A percentile compares a stretch with the other conserved stretches of the same genome.
Conservation (phyloP, 2,113 vertebrate genomes). For the Pungitius pungitius region DNA sequence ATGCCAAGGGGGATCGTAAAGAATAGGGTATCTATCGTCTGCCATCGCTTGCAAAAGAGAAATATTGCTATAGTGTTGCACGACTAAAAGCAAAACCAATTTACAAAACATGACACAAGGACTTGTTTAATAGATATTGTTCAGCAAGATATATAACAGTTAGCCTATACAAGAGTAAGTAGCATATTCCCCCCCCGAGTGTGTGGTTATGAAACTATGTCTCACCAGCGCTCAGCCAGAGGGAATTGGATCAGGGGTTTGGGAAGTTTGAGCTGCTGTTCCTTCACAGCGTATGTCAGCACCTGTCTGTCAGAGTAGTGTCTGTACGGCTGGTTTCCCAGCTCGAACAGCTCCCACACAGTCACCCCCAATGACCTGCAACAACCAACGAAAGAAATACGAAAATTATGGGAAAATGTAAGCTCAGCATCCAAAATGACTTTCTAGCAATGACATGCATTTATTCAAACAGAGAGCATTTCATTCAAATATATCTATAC, state of each 20-base stretch:
- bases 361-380: slow-evolving; percentile 94
- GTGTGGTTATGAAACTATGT: slow-evolving; percentile 14
- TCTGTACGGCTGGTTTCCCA: slow-evolving; percentile 92
- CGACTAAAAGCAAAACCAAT: slow-evolving; percentile 26
- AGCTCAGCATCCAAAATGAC: neutral
- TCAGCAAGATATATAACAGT: slow-evolving; percentile 12
- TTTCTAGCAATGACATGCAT: neutral
- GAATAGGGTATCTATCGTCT: slow-evolving; percentile 60
- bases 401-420: neutral
- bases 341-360: slow-evolving; percentile 95
- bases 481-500: neutral
- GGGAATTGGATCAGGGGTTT: slow-evolving; percentile 90
- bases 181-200: neutral
- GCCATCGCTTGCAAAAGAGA: slow-evolving; percentile 38
- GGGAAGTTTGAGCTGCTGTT: slow-evolving; percentile 95
- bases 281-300: slow-evolving; percentile 92
- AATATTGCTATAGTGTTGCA: slow-evolving; percentile 31
- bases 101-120: slow-evolving; percentile 32
- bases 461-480: neutral
- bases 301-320: slow-evolving; percentile 95
- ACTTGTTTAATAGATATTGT: slow-evolving; percentile 29
- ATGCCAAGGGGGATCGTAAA: slow-evolving; percentile 56
- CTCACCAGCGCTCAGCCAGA: slow-evolving; percentile 95
- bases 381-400: slow-evolving; percentile 19
- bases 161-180: slow-evolving; percentile 2